Conservation (phyloP, 2,888 invertebrate species). For the Cephus rjabovi region DNA sequence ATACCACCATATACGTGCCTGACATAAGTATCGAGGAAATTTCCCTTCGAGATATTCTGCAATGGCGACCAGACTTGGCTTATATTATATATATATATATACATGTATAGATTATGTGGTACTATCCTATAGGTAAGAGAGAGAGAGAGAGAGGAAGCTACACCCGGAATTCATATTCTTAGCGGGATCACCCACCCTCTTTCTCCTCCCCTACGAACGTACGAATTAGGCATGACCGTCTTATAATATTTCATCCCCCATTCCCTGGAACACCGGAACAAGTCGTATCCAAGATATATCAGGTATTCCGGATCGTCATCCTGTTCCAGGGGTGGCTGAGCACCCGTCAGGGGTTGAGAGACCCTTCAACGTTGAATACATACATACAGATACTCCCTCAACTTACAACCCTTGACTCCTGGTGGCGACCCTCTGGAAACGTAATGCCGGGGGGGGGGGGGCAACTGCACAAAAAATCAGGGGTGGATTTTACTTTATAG, state of each 20-base stretch:
- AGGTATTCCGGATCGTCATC: constrained; percentile 3
- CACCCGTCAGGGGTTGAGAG: not conserved
- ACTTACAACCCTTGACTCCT: constrained; percentile 1
- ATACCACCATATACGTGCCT: not conserved
- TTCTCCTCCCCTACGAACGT: not conserved
- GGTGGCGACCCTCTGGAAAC: not conserved
- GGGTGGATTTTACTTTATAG: not conserved
- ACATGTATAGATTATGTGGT: no score
- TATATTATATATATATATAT: no score
- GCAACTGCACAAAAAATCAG: not conserved
- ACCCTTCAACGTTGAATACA: not conserved
- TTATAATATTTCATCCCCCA: not conserved
- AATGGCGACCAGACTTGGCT: not conserved
- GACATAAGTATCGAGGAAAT: not conserved
- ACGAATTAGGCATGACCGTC: not conserved
- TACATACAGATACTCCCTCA: not conserved
- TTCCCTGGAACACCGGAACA: not conserved
- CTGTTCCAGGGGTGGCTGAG: not conserved
- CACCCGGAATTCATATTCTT: not conserved
- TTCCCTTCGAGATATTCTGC: not conserved
- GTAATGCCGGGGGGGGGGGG: not conserved
- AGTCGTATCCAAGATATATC: constrained; percentile 2
- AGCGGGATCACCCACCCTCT: no score
- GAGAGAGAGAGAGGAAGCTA: not conserved
- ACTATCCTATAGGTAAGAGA: no score